Evolutionary conservation across 2,797 vertebrate species (phyloP), one percentile per base, ranked within the genome.

Genomic region (Coreius guichenoti): DNA sequence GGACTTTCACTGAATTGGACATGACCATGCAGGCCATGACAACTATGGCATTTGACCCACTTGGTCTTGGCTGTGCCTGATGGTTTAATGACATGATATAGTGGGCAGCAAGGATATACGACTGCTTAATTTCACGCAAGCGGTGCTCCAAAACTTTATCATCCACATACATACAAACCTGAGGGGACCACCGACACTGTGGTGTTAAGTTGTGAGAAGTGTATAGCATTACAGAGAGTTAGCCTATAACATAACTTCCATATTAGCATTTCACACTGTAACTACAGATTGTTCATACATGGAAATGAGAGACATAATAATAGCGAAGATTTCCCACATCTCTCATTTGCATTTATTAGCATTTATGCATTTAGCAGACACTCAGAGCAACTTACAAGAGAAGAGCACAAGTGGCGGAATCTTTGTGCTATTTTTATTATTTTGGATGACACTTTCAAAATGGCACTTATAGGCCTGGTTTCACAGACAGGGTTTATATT

Each of bases 21-120:
- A 58, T 73, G 31, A 81, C 78, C 58, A 58, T 79, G 67, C 67
- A 77, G 83, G 82, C 16, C 77, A 88, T 86, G 82, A 58, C 68
- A 88, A 78, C 69, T 80, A 74, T 88, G 83, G 80, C 63, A 90
- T 88, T 82, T 86, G 82, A 81, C 61, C 73, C 82, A 86, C 83
- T 88, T 90, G 68, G 69, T 87, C 76, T 86, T 58, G 74, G 80
- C 87, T 82, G 77, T 81, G 78, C 39, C 51, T 79, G 80, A 87
- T 85, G 87, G 76, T 88, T 88, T 87, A 89, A 88, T 82, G 84
- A 79, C 74, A 80, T 86, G 87, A 86, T 86, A 88, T 87, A 85
- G 86, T 82, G 67, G 36, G 29, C 80, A 74, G 56, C 54, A 74
- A 80, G 58, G 79, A 84, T 80, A 84, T 73, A 67, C 89, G 58